Base-by-base conservation (phyloP, 2,797 vertebrate genomes). In the Morelia viridis region DNA sequence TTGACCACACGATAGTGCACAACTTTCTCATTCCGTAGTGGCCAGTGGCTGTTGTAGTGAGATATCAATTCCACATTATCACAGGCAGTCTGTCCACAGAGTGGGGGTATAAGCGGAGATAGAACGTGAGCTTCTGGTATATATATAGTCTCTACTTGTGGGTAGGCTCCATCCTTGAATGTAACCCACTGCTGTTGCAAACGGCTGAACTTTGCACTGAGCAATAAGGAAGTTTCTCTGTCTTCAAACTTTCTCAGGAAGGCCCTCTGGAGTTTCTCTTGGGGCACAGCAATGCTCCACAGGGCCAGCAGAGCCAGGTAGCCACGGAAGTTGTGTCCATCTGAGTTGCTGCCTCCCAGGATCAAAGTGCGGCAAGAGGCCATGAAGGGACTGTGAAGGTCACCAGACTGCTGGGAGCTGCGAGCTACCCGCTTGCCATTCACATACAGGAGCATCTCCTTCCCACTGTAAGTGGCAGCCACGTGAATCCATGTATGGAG, bases 1-100 rank as follows among this genome's bases (percentile, higher is more conserved):
- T 99, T 99, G n/a, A 99, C 98, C n/a, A 99, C 98, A 8, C 97
- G 97, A 96, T 99, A 99, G 5, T 97, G 98, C 57, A 99, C 91
- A 22, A 61, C 97, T 95, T 99, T 99, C 94, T 97, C 96, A 0
- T 96, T 92, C 5, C 98, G 97, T 83, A 99, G 98, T 0, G 98
- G 98, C 98, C 98, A 98, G 96, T 98, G 97, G 92, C 80, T 85
- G 83, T 98, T 99, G 97, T 99, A 99, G 94, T 98, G 98, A 1
- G 96, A 97, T 86, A 98, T 98, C 80, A 99, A 94, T 86, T 99
- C 98, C 28, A 97, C 97, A 1, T 99, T 99, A 92, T 99, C 99
- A 0, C 99, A 99, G 7, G 96, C 94, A 0, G 99, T 99, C 94
- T 98, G 97, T 56, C 99, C 99, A 0, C 99, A 99, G 22, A 94